phyloP scores from a whole-genome alignment of 2,113 vertebrate species.

The Xiphophorus maculatus region DNA sequence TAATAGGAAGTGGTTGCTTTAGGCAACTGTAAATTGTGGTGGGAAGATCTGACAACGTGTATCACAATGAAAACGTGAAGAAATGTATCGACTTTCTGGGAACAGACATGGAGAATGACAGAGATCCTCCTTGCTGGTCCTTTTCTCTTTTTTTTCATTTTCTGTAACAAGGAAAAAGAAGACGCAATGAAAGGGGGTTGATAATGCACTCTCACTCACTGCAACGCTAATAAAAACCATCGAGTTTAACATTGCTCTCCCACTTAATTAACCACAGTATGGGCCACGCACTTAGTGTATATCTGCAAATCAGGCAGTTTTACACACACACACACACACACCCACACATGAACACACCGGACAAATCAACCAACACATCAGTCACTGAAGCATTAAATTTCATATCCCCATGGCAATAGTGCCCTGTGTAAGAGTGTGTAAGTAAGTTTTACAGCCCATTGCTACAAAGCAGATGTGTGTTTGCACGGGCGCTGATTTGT shows the following conservation, averaged over 20 bases:
- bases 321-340: conserved; percentile 22
- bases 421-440: conserved; percentile 65
- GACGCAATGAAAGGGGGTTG: conserved; percentile 20
- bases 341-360: conserved; percentile 24
- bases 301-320: conserved; percentile 78
- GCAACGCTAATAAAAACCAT: conserved; percentile 71
- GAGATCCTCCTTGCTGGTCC: conserved; percentile 64
- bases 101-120: conserved; percentile 65
- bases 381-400: conserved; percentile 73
- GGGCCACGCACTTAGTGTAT: conserved; percentile 67
- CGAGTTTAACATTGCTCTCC: conserved; percentile 74
- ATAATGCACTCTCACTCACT: conserved; percentile 50
- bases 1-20: conserved; percentile 70
- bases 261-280: conserved; percentile 79
- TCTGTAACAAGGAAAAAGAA: conserved; percentile 56
- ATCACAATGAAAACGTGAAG: conserved; percentile 71
- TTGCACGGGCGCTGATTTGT: conserved; percentile 41
- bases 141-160: conserved; percentile 38
- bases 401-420: conserved; percentile 69
- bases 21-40: conserved; percentile 70
- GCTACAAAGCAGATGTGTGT: conserved; percentile 49
- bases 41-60: conserved; percentile 74
- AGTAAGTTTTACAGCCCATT: conserved; percentile 61
- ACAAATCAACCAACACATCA: conserved; percentile 71
- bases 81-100: conserved; percentile 66